These are phyloP conservation scores for Drosophila tropicalis DNA, from an alignment of 1,140 invertebrate species.

Conservation along the genomic window DNA sequence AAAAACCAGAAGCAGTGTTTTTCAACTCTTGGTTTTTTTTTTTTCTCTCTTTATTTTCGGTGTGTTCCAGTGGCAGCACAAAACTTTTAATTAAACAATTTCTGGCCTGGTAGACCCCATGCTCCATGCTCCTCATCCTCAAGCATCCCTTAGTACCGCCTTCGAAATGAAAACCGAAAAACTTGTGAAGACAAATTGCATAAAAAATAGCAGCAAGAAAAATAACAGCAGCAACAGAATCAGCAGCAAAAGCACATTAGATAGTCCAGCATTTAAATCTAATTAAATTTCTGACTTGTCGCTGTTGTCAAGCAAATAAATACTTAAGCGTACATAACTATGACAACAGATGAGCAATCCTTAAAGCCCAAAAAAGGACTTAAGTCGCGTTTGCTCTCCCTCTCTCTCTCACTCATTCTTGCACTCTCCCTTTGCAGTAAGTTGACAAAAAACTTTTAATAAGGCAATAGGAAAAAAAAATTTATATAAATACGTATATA, in stretches of 20 bases:
- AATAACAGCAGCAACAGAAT: conserved; percentile 26
- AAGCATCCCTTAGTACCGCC: neutral
- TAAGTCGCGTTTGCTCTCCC: neutral
- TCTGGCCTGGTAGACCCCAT: conserved; percentile 48
- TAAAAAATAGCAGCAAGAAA: conserved; percentile 38
- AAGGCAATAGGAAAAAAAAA: conserved; percentile 63
- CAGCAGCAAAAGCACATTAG: conserved; percentile 57
- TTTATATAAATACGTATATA: conserved; percentile 22
- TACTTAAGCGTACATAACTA: conserved; percentile 35
- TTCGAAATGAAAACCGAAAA: conserved; percentile 33
- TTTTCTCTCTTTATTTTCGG: conserved; percentile 20
- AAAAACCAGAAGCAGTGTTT: conserved; percentile 39
- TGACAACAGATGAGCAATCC: conserved; percentile 65
- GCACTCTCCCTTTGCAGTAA: conserved; percentile 32
- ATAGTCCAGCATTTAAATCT: conserved; percentile 73
- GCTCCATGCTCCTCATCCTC: no score
- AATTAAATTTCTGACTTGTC: conserved; percentile 73
- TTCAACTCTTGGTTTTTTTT: conserved; percentile 28
- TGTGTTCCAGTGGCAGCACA: conserved; percentile 37
- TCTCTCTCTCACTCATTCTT: neutral
- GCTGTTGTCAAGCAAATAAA: conserved; percentile 68
- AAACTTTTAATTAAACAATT: conserved; percentile 82
- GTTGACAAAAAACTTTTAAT: conserved; percentile 80
- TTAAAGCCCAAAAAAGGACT: conserved; percentile 55
- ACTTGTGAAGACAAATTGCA: conserved; percentile 75